Percentiles rank a stretch among this genome's conserved stretches.
These are phyloP conservation scores for Eriosoma lanigerum DNA, from an alignment of 1,140 invertebrate species.

Conservation along the genomic window DNA sequence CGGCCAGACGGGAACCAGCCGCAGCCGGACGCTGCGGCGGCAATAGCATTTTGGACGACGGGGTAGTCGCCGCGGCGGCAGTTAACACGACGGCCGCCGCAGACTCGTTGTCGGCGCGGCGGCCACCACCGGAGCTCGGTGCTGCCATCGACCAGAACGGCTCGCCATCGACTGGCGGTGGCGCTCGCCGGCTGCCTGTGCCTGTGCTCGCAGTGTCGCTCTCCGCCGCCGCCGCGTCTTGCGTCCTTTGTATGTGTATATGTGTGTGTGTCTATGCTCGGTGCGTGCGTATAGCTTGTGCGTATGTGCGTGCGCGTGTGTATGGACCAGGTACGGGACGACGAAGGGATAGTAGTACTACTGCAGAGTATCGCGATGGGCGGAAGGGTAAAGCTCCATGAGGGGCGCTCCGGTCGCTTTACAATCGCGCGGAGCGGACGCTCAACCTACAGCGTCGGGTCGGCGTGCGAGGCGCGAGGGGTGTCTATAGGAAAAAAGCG, in stretches of 20 bases:
- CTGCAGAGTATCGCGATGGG: neutral
- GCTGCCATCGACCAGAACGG: constrained; percentile 58
- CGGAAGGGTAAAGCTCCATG: neutral
- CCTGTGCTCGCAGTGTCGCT: constrained; percentile 30
- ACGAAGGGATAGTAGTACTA: neutral
- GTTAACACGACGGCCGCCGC: constrained; percentile 53
- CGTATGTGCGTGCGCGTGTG: constrained; percentile 49
- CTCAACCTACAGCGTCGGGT: constrained; percentile 53
- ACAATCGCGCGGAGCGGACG: neutral
- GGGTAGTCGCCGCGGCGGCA: neutral
- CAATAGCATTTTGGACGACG: neutral
- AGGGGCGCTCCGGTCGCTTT: constrained; percentile 15
- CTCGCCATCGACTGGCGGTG: constrained; percentile 54
- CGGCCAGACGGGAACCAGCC: constrained; percentile 53
- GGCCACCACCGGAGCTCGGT: constrained; percentile 56
- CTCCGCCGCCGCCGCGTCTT: constrained; percentile 46
- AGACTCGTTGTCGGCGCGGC: constrained; percentile 34
- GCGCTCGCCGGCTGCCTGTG: constrained; percentile 54
- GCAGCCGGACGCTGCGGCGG: neutral
- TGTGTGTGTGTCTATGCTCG: neutral
- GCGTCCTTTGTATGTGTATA: neutral
- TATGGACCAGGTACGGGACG: neutral
- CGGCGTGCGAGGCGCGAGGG: neutral
- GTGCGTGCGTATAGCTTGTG: constrained; percentile 47
- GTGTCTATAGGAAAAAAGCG: neutral